Evolutionary conservation across 2,888 invertebrate genomes (phyloP), one percentile per base, ranked within the genome.

Genomic region (Heterodera filipjevi): DNA sequence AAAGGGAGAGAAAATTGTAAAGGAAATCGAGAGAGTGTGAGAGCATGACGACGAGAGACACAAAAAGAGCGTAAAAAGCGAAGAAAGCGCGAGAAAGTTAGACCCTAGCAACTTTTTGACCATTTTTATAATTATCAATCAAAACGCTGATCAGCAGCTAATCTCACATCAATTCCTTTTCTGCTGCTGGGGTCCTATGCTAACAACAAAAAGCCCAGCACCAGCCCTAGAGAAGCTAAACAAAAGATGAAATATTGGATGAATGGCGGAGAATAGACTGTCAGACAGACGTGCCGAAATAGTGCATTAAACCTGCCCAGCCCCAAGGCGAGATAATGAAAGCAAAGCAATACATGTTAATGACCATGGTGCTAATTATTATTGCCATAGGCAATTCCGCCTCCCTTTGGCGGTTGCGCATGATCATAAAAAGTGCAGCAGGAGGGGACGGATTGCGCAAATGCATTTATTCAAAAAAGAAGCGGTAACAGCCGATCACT

Each of bases 361-460:
- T 59, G 59, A 27, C 6, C 59, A 59, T 22, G 12, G n/a, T n/a
- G n/a, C n/a, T n/a, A n/a, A n/a, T n/a, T n/a, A n/a, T n/a, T 10
- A 59, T 27, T 59, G 59, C 59, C 59, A 59, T 27, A 3, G 59
- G 59, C 59, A 59, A 59, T 59, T 59, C 59, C 59, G 59, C 59
- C 27, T 59, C 19, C 3, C 3, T 49, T 19, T 19, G 49, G 3
- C 53, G 22, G 59, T 27, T n/a, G 59, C 22, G 59, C 22, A 59
- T n/a, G 59, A 10, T n/a, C 22, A 59, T 59, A 59, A 59, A 59
- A 59, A 59, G 59, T 59, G 59, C 39, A 39, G 8, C 8, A 12
- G 39, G 12, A 12, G 39, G 12, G 8, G 27, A 27, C 59, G 59
- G 59, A 59, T 59, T 59, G 27, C 59, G 59, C 59, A 59, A 59